A percentile compares a stretch with the other conserved stretches of the same genome.
Conservation (phyloP, 2,888 invertebrate species). For the Drosophila pseudotakahashii region DNA sequence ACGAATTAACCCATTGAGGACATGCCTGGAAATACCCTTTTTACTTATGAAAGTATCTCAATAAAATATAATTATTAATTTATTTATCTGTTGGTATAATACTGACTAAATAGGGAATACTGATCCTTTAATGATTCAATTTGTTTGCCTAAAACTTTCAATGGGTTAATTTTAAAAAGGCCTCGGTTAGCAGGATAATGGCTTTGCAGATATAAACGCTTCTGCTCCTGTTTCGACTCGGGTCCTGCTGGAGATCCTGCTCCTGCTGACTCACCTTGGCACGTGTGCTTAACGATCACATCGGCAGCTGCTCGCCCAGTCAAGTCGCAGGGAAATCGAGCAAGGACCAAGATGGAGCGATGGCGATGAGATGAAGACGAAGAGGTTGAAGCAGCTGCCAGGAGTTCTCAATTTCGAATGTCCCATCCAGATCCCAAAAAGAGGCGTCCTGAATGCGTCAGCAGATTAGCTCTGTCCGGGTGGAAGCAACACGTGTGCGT, state of each 20-base stretch:
- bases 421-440: constrained; percentile 13
- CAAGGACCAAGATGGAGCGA: constrained; percentile 20
- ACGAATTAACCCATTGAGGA: constrained; percentile 32
- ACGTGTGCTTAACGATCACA: constrained; percentile 56
- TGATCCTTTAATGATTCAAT: background rate
- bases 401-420: constrained; percentile 43
- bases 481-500: constrained; percentile 70
- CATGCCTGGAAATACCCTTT: background rate
- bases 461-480: constrained; percentile 39
- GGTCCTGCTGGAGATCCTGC: constrained; percentile 16
- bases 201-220: constrained; percentile 42
- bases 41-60: too few relatives aligned
- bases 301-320: constrained; percentile 57
- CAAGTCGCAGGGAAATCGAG: constrained; percentile 36
- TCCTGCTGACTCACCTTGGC: constrained; percentile 71
- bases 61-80: too few relatives aligned
- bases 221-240: constrained; percentile 24
- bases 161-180: constrained; percentile 59
- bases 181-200: constrained; percentile 63
- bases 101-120: too few relatives aligned
- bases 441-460: constrained; percentile 32
- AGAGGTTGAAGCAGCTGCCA: constrained; percentile 57
- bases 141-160: background rate
- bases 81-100: too few relatives aligned
- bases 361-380: constrained; percentile 1